Conservation (phyloP, 2,113 vertebrate species). For the Hippoglossus stenolepis region DNA sequence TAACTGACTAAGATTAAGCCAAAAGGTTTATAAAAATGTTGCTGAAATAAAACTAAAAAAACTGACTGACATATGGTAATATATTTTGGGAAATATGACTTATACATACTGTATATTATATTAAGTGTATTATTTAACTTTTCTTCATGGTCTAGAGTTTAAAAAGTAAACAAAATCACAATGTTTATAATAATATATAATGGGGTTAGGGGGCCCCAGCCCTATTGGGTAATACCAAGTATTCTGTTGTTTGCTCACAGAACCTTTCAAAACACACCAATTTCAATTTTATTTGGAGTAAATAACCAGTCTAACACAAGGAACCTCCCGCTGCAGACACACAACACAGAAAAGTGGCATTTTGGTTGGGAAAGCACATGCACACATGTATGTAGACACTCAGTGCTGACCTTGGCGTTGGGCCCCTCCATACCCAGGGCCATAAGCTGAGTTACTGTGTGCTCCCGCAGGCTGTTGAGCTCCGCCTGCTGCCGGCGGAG, state of each 20-base stretch:
- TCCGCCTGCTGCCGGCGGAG: conserved; percentile 98
- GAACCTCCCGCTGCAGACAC: conserved; percentile 22
- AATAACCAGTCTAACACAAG: background rate
- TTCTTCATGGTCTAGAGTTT: too few relatives aligned
- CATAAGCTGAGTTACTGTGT: conserved; percentile 95
- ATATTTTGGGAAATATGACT: too few relatives aligned
- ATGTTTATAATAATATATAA: too few relatives aligned
- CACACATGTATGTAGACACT: conserved; percentile 26
- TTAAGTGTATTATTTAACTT: too few relatives aligned
- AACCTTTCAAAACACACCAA: conserved; percentile 21
- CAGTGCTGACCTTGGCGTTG: conserved; percentile 96
- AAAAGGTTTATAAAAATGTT: too few relatives aligned
- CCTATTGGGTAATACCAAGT: too few relatives aligned
- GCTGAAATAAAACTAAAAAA: too few relatives aligned
- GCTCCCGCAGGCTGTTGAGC: conserved; percentile 94
- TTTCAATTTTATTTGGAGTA: conserved; percentile 19
- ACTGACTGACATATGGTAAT: too few relatives aligned
- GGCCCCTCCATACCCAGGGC: conserved; percentile 91
- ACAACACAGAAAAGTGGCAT: conserved; percentile 53
- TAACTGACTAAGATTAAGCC: too few relatives aligned
- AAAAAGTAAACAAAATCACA: too few relatives aligned
- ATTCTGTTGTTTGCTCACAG: background rate
- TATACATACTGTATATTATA: too few relatives aligned
- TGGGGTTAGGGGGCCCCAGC: too few relatives aligned
- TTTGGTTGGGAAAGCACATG: conserved; percentile 32